phyloP scores from a whole-genome alignment of 1,140 invertebrate genomes.

The Nasonia giraulti region DNA sequence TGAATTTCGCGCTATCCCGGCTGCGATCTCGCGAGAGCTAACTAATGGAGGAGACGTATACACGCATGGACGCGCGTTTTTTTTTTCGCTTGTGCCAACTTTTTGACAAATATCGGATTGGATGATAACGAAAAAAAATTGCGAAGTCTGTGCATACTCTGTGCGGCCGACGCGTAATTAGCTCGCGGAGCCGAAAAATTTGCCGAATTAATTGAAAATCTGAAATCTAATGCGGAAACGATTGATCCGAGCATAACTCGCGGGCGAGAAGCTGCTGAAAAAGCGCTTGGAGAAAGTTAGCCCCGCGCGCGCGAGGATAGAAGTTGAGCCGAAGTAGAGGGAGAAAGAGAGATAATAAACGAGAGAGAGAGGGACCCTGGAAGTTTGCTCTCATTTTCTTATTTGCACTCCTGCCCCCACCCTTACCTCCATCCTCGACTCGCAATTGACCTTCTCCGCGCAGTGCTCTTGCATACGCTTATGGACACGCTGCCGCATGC shows the following conservation, averaged over 20 bases:
- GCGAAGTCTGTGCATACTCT: no score
- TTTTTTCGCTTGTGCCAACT: no score
- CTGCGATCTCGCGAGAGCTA: neutral
- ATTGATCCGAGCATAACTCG: slow-evolving; percentile 40
- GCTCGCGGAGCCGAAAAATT: neutral
- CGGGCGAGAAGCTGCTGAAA: neutral
- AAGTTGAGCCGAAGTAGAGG: neutral
- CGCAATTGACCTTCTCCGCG: slow-evolving; percentile 47
- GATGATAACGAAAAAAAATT: no score
- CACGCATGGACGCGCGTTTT: no score
- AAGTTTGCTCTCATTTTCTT: slow-evolving; percentile 52
- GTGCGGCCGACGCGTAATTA: no score
- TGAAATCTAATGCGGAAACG: slow-evolving; percentile 36
- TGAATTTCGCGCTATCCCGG: neutral
- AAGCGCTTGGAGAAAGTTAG: no score
- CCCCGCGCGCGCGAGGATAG: neutral
- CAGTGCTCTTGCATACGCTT: neutral
- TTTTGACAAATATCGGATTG: no score
- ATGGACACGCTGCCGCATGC: neutral
- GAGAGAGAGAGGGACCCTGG: slow-evolving; percentile 4
- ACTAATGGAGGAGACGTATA: neutral
- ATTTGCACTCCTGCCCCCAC: slow-evolving; percentile 20
- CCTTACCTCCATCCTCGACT: neutral
- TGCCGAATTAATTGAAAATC: slow-evolving; percentile 44
- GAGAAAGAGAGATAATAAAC: slow-evolving; percentile 48